These are phyloP conservation scores for Beroe ovata DNA, from an alignment of 37 sponge, comb jelly and placozoan genomes.

Conservation along the genomic window DNA sequence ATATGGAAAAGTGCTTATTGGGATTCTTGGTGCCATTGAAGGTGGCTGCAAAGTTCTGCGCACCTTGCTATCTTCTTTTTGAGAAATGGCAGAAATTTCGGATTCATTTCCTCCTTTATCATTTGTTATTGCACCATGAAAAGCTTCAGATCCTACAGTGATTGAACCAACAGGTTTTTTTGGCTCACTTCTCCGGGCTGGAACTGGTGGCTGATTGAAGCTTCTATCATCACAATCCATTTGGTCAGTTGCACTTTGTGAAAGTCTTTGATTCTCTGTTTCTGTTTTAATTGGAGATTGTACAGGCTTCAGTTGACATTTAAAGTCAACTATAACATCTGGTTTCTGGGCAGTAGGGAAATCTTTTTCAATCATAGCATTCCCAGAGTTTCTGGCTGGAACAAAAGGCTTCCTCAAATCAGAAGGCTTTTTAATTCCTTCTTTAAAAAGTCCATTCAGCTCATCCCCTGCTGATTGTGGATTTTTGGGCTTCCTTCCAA, in stretches of 20 bases:
- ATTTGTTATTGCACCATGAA: no score
- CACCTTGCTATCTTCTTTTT: not conserved
- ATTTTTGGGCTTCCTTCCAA: not conserved
- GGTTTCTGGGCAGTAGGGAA: not conserved
- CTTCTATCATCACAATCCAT: not conserved
- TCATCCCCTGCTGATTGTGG: not conserved
- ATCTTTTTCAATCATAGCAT: not conserved
- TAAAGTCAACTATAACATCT: not conserved
- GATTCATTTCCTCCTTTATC: not conserved
- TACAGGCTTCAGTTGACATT: not conserved
- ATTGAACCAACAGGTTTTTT: no score
- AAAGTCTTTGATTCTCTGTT: not conserved
- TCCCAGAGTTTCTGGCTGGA: not conserved
- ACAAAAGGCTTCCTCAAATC: not conserved
- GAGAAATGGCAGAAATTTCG: not conserved
- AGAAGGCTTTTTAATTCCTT: not conserved
- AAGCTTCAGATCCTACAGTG: not conserved
- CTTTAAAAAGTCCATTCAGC: slow-evolving; percentile 8
- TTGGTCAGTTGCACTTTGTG: not conserved
- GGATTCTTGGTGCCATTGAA: slow-evolving; percentile 14
- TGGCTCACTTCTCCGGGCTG: no score
- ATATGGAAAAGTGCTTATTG: not conserved
- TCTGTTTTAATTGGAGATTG: slow-evolving; percentile 32
- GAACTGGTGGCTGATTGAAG: not conserved
- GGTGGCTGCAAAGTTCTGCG: not conserved